Conservation (phyloP, 2,797 vertebrate genomes). For the Centropyge bicolor region DNA sequence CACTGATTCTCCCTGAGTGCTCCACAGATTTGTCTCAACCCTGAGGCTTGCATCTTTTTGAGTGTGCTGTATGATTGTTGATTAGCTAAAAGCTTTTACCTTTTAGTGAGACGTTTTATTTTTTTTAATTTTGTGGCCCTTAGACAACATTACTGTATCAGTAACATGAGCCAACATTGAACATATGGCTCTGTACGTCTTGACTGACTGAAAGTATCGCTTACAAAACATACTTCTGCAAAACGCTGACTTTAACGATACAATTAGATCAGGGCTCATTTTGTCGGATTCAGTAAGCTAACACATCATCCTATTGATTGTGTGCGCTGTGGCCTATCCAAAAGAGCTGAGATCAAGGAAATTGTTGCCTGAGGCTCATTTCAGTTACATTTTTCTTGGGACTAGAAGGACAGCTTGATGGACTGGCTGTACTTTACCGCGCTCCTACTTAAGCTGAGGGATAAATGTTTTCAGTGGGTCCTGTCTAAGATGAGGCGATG, state of each 20-base stretch:
- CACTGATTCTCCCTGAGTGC: constrained; percentile 1
- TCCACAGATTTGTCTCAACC: constrained; percentile 9
- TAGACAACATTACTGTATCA: not conserved
- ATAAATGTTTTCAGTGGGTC: constrained; percentile 21
- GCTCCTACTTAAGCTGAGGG: constrained; percentile 11
- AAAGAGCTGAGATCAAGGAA: constrained; percentile 39
- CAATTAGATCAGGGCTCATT: constrained; percentile 30
- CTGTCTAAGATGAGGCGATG: constrained; percentile 11
- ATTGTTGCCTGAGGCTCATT: constrained; percentile 15
- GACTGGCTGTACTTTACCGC: not conserved
- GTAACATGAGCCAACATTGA: not conserved
- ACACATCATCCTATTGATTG: constrained; percentile 43
- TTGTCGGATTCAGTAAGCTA: constrained; percentile 2
- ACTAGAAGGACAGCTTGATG: constrained; percentile 13
- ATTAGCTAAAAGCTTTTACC: constrained; percentile 23
- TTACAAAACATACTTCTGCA: not conserved
- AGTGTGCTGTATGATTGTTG: constrained; percentile 4
- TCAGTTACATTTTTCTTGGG: not conserved
- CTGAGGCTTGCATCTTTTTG: not conserved
- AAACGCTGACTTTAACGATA: constrained; percentile 13
- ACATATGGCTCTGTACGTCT: not conserved
- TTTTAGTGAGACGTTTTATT: not conserved
- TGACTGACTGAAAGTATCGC: constrained; percentile 8
- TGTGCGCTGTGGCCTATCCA: constrained; percentile 30
- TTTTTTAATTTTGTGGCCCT: not conserved